Evolutionary conservation across 2,888 invertebrate species (phyloP), one percentile per base, ranked within the genome.

Genomic region (Eremobia ochroleuca): DNA sequence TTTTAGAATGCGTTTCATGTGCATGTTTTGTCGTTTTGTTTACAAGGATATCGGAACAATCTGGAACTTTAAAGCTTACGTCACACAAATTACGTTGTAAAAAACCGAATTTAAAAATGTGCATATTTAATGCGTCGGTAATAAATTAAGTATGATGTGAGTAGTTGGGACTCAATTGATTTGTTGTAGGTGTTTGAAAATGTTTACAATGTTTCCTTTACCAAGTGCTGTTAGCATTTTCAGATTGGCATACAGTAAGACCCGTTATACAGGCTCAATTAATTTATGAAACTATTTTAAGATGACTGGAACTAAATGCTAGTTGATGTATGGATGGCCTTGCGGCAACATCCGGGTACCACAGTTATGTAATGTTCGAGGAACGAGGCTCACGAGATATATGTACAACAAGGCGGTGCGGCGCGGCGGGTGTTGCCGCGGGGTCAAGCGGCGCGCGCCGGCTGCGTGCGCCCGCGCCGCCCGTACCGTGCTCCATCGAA

Each of bases 321-420:
- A 88, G 85, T 85, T 85, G 81, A 84, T 88, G 90, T 92, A 93
- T 85, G 84, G 88, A 84, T 93, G 94, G 94, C 95, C 95, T 95
- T 95, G 95, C 83, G 87, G 88, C 87, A 86, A 93, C 91, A 95
- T 96, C 96, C 96, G 96, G 96, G 95, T 96, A 89, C 91, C 86
- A 92, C 88, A 85, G 92, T 95, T 95, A 95, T 93, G 91, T 93
- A 94, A 95, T 88, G 85, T 87, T 85, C 88, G 90, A 91, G 90
- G 91, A 92, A 88, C 89, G 88, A 89, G 85, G 84, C 87, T 85
- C 87, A 81, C 78, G 67, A 79, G 71, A 74, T 72, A 72, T 31
- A 74, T 72, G 70, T 31, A 82, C 65, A 59, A 62, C 43, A 34
- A 67, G 55, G 75, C 74, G 62, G 15, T 52, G 52, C 13, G 71